phyloP scores from a whole-genome alignment of 2,888 invertebrate species.

The Ctenicera cuprea region DNA sequence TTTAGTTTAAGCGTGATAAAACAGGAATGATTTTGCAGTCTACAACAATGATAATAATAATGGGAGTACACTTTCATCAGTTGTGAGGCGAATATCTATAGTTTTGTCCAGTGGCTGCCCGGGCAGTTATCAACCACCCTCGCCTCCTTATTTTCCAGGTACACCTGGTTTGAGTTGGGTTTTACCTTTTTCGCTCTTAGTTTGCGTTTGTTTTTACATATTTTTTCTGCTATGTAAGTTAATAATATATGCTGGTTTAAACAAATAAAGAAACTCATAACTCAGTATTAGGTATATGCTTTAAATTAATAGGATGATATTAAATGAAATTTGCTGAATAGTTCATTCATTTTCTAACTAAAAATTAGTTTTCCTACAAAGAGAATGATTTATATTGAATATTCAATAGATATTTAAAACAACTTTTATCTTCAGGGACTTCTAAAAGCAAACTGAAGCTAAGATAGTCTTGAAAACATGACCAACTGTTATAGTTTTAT shows the following conservation, averaged over 20 bases:
- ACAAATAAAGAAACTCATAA: no score
- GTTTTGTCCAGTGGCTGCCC: conserved; percentile 84
- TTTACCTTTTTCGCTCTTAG: neutral
- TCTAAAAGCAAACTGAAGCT: no score
- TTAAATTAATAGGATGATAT: no score
- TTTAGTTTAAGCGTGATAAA: conserved; percentile 68
- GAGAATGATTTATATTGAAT: no score
- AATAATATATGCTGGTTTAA: no score
- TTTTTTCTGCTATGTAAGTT: conserved; percentile 12
- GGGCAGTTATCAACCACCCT: conserved; percentile 82
- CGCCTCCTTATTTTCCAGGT: conserved; percentile 84
- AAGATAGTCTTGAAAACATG: no score
- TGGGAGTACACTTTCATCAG: conserved; percentile 68
- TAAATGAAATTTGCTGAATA: no score
- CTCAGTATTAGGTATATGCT: no score
- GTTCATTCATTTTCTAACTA: no score
- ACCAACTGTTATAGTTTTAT: no score
- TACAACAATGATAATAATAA: conserved; percentile 67
- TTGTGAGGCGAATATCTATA: conserved; percentile 75
- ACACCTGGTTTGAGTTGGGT: conserved; percentile 66
- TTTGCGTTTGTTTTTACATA: conserved; percentile 17
- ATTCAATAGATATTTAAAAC: no score
- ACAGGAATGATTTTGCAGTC: conserved; percentile 72
- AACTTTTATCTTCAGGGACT: no score
- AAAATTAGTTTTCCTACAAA: neutral